Evolutionary conservation across 2,113 vertebrate species (phyloP), one percentile per base, ranked within the genome.

Genomic region (Microcebus murinus): DNA sequence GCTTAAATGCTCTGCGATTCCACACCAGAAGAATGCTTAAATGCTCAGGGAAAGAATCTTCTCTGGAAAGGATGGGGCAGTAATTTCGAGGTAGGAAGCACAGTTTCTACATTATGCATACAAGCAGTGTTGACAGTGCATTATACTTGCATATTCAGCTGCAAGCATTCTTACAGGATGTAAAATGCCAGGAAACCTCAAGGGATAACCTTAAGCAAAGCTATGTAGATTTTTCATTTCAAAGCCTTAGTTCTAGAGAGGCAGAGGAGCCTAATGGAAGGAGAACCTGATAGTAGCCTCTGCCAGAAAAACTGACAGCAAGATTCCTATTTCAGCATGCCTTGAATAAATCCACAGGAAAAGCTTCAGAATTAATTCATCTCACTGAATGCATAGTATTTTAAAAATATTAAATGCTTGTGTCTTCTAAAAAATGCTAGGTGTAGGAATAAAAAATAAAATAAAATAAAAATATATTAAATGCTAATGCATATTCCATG

Each of bases 161-260:
- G 65, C 2, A 4, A 25, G 59, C 25, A 63, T 42, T 57, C 48
- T 83, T 70, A 55, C 15, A 23, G 65, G 34, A 61, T 88, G 13
- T 48, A 59, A 96, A 74, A 89, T 55, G 59, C 67, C 82, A 50
- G 90, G 83, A 91, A 48, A 55, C 59, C 45, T 93, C 34, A 48
- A 48, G 4, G 57, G 50, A 84, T 36, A 88, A 85, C 18, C 14
- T n/a, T 31, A 42, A 83, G 31, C n/a, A 83, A 88, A 90, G 25
- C 36, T 77, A 14, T 8, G 8, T 7, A 57, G 89, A 61, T 11
- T 57, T 77, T 92, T 74, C 74, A 50, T 88, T n/a, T 94, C 55
- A 21, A 90, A 96, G 42, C 52, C 29, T 27, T 73, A 61, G 39
- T 45, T 50, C 79, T 8, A 61, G 27, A 71, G 87, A 82, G 90